Conservation (phyloP, 2,888 invertebrate genomes). For the Drosophila tripunctata region DNA sequence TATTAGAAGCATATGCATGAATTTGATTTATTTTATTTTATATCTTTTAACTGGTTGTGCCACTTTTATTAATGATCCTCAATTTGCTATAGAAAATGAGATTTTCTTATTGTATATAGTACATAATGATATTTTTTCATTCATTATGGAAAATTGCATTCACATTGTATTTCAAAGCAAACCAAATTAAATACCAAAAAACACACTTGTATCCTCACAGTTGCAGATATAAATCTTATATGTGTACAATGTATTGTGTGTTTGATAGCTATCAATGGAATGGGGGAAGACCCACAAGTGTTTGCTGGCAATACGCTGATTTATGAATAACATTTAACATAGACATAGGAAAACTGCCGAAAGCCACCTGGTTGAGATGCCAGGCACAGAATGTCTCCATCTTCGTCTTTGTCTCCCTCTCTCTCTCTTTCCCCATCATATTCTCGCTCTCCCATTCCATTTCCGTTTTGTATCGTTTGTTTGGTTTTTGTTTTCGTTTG, state of each 20-base stretch:
- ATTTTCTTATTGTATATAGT: not conserved
- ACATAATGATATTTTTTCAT: not conserved
- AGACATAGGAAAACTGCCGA: conserved; percentile 20
- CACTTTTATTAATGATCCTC: not conserved
- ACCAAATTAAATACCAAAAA: not conserved
- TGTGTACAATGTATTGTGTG: not conserved
- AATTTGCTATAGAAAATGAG: not conserved
- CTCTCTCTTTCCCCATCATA: not conserved
- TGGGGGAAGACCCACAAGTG: not conserved
- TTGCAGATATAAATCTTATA: not conserved
- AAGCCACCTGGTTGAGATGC: conserved; percentile 45
- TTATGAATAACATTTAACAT: conserved; percentile 54
- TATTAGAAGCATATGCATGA: not conserved
- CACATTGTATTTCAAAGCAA: conserved; percentile 1
- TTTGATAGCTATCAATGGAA: not conserved
- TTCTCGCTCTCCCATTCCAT: no score
- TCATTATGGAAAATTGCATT: conserved; percentile 1
- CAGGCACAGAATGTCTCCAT: conserved; percentile 30
- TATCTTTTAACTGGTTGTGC: not conserved
- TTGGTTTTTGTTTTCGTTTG: conserved; percentile 14
- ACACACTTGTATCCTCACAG: not conserved
- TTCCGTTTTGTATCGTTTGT: conserved; percentile 24
- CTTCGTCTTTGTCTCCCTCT: not conserved
- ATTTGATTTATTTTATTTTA: not conserved
- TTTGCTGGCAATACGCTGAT: conserved; percentile 40